Conservation (phyloP, 2,888 invertebrate species). For the Parnassius glacialis region DNA sequence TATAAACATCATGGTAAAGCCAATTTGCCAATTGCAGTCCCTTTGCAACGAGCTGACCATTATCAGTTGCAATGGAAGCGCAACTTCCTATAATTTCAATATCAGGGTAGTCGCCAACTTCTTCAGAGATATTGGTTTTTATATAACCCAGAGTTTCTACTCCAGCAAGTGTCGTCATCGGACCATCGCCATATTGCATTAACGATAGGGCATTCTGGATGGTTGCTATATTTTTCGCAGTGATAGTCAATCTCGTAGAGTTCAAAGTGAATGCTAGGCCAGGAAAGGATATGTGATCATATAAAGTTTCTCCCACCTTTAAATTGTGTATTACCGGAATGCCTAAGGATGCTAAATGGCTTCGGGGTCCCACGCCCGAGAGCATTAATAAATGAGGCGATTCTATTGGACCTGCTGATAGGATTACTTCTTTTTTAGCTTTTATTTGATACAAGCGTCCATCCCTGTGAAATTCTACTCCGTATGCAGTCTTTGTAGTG, state of each 20-base stretch:
- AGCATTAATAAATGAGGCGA: constrained; percentile 88
- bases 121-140: constrained; percentile 79
- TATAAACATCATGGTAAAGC: constrained; percentile 64
- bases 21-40: constrained; percentile 63
- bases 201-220: constrained; percentile 57
- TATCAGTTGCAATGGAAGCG: constrained; percentile 80
- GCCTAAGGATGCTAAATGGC: constrained; percentile 78
- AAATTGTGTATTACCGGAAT: constrained; percentile 83
- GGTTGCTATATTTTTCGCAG: constrained; percentile 51
- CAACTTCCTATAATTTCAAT: constrained; percentile 83
- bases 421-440: constrained; percentile 75
- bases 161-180: constrained; percentile 76
- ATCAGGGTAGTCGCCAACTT: constrained; percentile 81
- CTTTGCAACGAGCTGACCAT: constrained; percentile 65
- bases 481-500: constrained; percentile 66
- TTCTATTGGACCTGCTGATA: constrained; percentile 88
- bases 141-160: constrained; percentile 82
- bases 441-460: constrained; percentile 67
- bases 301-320: constrained; percentile 84
- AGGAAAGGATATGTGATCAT: constrained; percentile 84
- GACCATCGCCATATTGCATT: constrained; percentile 71
- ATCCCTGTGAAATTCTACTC: constrained; percentile 60
- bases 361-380: constrained; percentile 83
- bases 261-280: constrained; percentile 79
- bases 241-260: constrained; percentile 54